Conservation (phyloP, 2,113 vertebrate species). For the Balaenoptera acutorostrata region DNA sequence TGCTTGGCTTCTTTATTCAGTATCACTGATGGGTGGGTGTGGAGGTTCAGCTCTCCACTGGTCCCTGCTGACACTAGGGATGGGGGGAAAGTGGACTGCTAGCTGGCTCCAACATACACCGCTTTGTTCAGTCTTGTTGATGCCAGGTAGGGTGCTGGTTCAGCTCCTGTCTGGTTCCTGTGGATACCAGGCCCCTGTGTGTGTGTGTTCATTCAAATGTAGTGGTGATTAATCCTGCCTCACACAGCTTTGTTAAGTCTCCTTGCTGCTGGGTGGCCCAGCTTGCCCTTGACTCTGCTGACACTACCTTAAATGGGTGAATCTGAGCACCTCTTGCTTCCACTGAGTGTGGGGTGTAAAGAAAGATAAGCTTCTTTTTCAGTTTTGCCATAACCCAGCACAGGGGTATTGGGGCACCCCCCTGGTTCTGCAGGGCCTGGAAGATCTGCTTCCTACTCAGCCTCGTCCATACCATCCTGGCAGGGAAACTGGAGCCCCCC, state of each 20-base stretch:
- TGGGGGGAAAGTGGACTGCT: background rate
- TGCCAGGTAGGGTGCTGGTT: background rate
- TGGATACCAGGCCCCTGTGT: background rate
- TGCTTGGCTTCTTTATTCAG: background rate
- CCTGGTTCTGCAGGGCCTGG: background rate
- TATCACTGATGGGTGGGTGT: background rate
- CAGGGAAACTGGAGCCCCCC: background rate
- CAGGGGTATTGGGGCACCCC: background rate
- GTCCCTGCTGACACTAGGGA: background rate
- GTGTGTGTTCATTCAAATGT: background rate
- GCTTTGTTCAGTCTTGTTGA: background rate
- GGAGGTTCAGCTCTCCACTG: background rate
- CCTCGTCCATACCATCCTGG: background rate
- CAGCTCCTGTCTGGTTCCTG: background rate
- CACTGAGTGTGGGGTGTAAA: background rate
- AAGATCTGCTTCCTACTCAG: background rate
- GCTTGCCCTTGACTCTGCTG: background rate
- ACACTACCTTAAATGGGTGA: background rate
- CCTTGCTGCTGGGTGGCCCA: background rate
- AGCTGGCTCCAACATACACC: background rate
- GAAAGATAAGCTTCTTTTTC: background rate
- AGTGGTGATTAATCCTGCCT: background rate
- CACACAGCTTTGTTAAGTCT: background rate
- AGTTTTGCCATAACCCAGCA: background rate
- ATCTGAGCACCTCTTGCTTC: background rate